These are phyloP conservation scores for Hippocampus guttulatus DNA, from an alignment of 2,113 vertebrate species.

Conservation along the genomic window DNA sequence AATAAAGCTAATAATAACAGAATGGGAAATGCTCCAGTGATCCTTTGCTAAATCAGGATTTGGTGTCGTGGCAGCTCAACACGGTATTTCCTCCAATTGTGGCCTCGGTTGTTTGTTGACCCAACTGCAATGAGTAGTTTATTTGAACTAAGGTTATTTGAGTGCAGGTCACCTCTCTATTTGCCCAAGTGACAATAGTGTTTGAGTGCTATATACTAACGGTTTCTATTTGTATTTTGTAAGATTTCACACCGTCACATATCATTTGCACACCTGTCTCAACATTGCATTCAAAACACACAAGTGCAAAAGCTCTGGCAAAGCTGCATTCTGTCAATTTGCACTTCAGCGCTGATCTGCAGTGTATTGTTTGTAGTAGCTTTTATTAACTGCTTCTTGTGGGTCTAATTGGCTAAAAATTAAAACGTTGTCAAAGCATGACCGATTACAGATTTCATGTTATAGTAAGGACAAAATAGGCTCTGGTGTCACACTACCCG, in stretches of 20 bases:
- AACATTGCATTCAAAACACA: not conserved
- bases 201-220: not conserved
- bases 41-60: constrained; percentile 6
- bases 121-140: not conserved
- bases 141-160: not conserved
- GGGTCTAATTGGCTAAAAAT: not conserved
- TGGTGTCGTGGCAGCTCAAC: constrained; percentile 4
- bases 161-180: not conserved
- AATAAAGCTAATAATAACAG: constrained; percentile 13
- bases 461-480: no score
- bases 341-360: not conserved
- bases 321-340: not conserved
- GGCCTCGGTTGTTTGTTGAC: not conserved
- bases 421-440: not conserved
- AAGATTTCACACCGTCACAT: not conserved
- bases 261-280: not conserved
- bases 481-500: no score
- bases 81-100: not conserved
- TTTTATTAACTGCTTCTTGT: not conserved
- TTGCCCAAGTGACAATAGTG: not conserved
- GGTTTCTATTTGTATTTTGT: not conserved
- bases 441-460: no score
- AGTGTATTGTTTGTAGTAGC: not conserved
- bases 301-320: not conserved
- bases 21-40: not conserved